Percentiles rank a stretch among this genome's conserved stretches.
These are phyloP conservation scores for Drosophila ercepeae DNA, from an alignment of 1,140 invertebrate species.

Conservation along the genomic window DNA sequence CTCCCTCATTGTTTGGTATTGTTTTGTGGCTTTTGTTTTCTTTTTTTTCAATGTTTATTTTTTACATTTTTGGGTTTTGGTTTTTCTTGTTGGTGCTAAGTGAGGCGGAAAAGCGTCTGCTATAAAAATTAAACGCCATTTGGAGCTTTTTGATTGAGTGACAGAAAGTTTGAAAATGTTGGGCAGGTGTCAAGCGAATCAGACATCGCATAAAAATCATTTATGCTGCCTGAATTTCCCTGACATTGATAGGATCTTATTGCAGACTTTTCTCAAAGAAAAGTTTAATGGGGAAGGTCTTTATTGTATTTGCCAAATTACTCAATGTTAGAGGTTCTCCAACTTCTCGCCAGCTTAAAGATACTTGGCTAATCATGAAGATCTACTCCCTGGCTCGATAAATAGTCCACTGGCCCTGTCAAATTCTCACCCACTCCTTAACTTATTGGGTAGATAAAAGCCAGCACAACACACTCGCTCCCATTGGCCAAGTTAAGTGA, in stretches of 20 bases:
- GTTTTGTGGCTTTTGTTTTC: constrained; percentile 39
- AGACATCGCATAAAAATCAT: constrained; percentile 25
- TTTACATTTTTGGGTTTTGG: background rate
- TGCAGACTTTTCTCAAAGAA: background rate
- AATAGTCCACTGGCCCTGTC: constrained; percentile 36
- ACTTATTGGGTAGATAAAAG: constrained; percentile 29
- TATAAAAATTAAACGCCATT: constrained; percentile 75
- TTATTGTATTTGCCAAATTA: background rate
- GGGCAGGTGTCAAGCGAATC: constrained; percentile 59
- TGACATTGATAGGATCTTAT: constrained; percentile 17
- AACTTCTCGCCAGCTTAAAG: background rate
- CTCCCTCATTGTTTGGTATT: constrained; percentile 51
- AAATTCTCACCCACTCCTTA: constrained; percentile 48
- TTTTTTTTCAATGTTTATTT: background rate
- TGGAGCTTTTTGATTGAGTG: constrained; percentile 70
- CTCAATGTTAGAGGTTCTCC: too few relatives aligned
- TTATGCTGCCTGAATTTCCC: constrained; percentile 5
- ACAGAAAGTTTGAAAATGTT: constrained; percentile 53
- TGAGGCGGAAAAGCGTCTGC: constrained; percentile 49
- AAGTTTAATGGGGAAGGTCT: background rate
- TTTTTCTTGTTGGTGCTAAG: constrained; percentile 29
- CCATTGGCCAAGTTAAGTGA: constrained; percentile 76
- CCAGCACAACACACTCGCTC: constrained; percentile 32
- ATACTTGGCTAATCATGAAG: constrained; percentile 22
- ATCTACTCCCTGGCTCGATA: constrained; percentile 7